Evolutionary conservation across 1,140 invertebrate genomes (phyloP), one percentile per base, ranked within the genome.

Genomic region (Listronotus bonariensis): DNA sequence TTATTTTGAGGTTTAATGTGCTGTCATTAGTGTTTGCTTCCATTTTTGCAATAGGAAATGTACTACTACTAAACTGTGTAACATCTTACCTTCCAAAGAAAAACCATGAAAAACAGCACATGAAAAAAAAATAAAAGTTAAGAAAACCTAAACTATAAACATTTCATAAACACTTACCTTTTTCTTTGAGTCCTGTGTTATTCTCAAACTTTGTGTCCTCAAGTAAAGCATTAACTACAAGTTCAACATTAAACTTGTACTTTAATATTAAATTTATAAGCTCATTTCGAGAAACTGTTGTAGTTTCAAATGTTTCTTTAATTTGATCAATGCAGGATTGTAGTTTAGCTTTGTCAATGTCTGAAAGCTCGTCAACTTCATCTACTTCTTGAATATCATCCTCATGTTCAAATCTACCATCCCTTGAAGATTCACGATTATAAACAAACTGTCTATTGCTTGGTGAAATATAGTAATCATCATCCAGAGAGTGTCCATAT

Each of bases 401-500:
- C 54, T 90, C 85, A 9, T 89, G 93, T 0, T 87, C 84, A 31
- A 88, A 85, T 72, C 92, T 88, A 67, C 88, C 86, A 60, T 83
- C 85, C 51, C 82, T 77, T 14, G 81, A 81, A 58, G 82, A 80
- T 73, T 85, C 84, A 38, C 93, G 83, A 76, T 96, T 92, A 76
- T 89, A 97, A 72, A 96, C 87, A 81, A 93, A 97, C 49, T 88
- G 84, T 42, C 85, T 83, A 84, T 94, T 92, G 74, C 89, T 89
- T 6, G 95, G 95, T 20, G 95, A 97, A 61, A 95, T 87, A 76
- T 89, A 91, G 76, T 87, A 89, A 72, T 95, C 93, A 75, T 93
- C 92, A 80, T 97, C 94, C 18, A 96, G 87, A 15, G 94, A 96
- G 80, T 95, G 91, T 3, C 93, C 93, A 78, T 96, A 96, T 61